Conservation (phyloP, 2,888 invertebrate species). For the Apoderus coryli region DNA sequence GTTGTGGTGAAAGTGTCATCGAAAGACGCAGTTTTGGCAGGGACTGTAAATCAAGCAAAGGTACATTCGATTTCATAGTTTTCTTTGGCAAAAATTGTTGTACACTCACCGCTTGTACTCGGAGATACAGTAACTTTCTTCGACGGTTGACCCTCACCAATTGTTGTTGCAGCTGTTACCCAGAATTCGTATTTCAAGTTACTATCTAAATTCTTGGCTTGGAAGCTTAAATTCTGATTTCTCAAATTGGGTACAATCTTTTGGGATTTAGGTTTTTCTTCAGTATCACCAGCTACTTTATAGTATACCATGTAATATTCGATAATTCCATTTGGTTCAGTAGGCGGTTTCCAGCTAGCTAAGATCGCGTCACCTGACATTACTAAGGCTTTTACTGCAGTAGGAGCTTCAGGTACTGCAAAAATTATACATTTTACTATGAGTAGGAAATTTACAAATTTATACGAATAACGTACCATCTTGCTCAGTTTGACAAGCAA, state of each 20-base stretch:
- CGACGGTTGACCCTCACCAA: slow-evolving; percentile 86
- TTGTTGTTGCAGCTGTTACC: slow-evolving; percentile 87
- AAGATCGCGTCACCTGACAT: slow-evolving; percentile 85
- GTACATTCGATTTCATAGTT: slow-evolving; percentile 3
- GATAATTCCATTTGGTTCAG: slow-evolving; percentile 83
- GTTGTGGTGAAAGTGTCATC: slow-evolving; percentile 86
- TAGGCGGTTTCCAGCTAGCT: slow-evolving; percentile 87
- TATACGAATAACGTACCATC: slow-evolving; percentile 49
- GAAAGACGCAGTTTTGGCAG: slow-evolving; percentile 89
- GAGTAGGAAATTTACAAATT: neutral
- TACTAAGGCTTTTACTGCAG: slow-evolving; percentile 82
- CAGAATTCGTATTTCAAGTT: slow-evolving; percentile 83
- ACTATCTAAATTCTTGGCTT: slow-evolving; percentile 68
- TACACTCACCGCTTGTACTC: slow-evolving; percentile 52
- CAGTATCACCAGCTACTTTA: slow-evolving; percentile 38
- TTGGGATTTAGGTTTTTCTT: slow-evolving; percentile 49
- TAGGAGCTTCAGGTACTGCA: slow-evolving; percentile 83
- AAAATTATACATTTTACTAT: slow-evolving; percentile 11
- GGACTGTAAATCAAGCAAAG: slow-evolving; percentile 42
- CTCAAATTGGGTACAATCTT: slow-evolving; percentile 66
- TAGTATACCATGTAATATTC: slow-evolving; percentile 86
- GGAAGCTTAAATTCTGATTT: slow-evolving; percentile 54
- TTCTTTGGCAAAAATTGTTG: slow-evolving; percentile 4
- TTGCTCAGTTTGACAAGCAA: slow-evolving; percentile 90
- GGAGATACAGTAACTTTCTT: slow-evolving; percentile 76